Percentiles rank a stretch among this genome's conserved stretches.
phyloP scores from a whole-genome alignment of 2,113 vertebrate species.

The Motacilla tschutschensis region DNA sequence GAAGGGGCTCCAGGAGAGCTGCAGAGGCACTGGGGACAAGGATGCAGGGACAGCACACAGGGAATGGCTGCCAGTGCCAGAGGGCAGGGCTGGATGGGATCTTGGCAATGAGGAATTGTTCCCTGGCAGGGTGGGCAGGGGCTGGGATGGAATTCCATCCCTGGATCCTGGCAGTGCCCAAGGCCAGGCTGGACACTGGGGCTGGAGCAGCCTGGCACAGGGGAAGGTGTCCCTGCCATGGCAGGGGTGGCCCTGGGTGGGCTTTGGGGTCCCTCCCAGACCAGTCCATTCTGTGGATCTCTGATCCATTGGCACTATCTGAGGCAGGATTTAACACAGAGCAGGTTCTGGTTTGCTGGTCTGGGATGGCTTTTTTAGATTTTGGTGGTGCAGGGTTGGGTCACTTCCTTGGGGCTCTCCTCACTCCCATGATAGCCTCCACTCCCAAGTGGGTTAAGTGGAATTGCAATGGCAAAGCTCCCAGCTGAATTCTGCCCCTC shows the following conservation, averaged over 20 bases:
- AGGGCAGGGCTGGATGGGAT: not conserved
- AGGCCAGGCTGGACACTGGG: not conserved
- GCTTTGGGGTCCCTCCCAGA: fast-evolving
- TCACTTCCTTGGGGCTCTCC: not conserved
- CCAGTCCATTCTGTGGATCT: fast-evolving
- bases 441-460: not conserved
- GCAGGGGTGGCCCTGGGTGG: fast-evolving
- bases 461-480: not conserved
- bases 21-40: not conserved
- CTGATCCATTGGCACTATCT: not conserved
- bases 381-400: not conserved
- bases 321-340: not conserved
- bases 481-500: not conserved
- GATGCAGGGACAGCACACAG: not conserved
- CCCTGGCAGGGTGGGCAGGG: not conserved
- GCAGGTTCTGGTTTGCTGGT: not conserved
- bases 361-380: not conserved
- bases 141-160: not conserved
- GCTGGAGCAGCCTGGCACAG: not conserved
- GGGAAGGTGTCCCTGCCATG: not conserved
- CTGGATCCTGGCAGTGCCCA: not conserved
- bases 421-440: not conserved
- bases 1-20: not conserved
- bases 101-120: not conserved
- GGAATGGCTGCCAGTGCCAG: not conserved